phyloP scores from a whole-genome alignment of 2,888 invertebrate genomes.

The Antheraea yamamai region DNA sequence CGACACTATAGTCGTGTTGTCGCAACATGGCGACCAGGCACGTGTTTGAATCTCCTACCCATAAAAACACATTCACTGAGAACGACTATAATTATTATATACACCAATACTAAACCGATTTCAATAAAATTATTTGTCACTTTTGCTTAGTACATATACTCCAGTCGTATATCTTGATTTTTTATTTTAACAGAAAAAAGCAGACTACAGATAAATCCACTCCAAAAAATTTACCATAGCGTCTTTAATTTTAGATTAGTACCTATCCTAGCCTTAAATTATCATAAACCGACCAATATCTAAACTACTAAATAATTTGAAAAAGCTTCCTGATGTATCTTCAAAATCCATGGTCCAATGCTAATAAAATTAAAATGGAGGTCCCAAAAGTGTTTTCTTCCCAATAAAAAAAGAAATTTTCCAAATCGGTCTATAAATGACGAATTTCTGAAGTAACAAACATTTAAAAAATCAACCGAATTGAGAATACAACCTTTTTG shows the following conservation, averaged over 20 bases:
- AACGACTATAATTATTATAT: background rate
- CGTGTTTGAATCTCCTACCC: slow-evolving; percentile 63
- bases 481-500: background rate
- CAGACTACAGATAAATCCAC: too few species aligned
- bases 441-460: background rate
- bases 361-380: background rate
- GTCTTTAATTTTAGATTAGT: too few species aligned
- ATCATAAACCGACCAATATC: background rate
- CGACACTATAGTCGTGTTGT: slow-evolving; percentile 65
- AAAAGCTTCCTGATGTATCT: too few species aligned
- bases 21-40: slow-evolving; percentile 56
- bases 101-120: background rate
- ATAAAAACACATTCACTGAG: slow-evolving; percentile 17
- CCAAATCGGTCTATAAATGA: background rate
- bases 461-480: background rate
- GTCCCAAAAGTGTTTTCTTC: background rate
- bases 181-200: too few species aligned
- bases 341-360: background rate
- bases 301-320: background rate
- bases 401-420: background rate
- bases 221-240: too few species aligned
- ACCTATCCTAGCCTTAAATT: too few species aligned
- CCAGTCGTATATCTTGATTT: background rate
- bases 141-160: background rate
- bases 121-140: background rate